Percentiles rank a stretch among this genome's conserved stretches.
Conservation (phyloP, 2,888 invertebrate species). For the Coremacera marginata region DNA sequence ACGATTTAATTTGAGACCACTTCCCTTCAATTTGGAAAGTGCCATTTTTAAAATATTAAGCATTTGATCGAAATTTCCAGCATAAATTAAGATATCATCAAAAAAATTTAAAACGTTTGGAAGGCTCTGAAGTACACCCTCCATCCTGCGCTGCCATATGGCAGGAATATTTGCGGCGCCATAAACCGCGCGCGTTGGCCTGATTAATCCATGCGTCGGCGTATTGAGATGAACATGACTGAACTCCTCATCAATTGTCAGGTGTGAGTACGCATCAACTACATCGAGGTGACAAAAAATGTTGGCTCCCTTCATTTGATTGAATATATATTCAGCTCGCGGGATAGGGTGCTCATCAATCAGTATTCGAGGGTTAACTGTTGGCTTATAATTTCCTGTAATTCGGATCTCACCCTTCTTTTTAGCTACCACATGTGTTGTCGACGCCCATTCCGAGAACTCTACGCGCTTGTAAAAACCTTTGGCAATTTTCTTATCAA, state of each 20-base stretch:
- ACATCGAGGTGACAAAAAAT: neutral
- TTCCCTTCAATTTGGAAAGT: no score
- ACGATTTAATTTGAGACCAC: no score
- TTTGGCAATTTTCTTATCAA: slow-evolving; percentile 23
- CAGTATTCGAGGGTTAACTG: neutral
- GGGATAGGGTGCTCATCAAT: neutral
- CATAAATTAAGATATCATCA: slow-evolving; percentile 40
- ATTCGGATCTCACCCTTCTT: slow-evolving; percentile 21
- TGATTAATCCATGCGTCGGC: neutral
- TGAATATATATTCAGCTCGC: neutral
- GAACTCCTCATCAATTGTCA: neutral
- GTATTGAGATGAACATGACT: neutral
- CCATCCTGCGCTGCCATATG: slow-evolving; percentile 43
- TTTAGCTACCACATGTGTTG: slow-evolving; percentile 24
- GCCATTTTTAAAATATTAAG: no score
- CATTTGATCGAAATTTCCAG: slow-evolving; percentile 18
- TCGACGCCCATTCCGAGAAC: slow-evolving; percentile 28
- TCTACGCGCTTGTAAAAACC: slow-evolving; percentile 28
- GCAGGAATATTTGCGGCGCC: slow-evolving; percentile 39
- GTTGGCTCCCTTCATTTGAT: no score
- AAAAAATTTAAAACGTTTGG: slow-evolving; percentile 37
- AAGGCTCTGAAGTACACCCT: no score
- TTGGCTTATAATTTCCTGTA: slow-evolving; percentile 20
- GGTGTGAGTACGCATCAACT: neutral
- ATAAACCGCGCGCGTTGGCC: neutral